Evolutionary conservation across 2,797 vertebrate species (phyloP).

Genomic region (Liasis olivaceus): DNA sequence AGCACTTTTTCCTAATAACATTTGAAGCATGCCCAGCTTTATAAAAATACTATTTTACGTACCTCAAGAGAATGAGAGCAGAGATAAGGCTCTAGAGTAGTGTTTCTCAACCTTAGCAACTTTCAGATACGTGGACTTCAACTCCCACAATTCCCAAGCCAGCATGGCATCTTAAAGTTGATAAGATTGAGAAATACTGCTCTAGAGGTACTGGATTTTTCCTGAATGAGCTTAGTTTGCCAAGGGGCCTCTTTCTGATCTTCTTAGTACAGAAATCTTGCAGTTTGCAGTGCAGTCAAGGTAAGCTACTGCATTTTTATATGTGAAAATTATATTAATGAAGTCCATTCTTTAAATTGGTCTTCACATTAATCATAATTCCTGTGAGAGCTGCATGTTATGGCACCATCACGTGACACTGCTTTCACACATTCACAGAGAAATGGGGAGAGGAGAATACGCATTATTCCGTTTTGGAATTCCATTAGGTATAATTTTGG

Average conservation of each 20-base stretch:
- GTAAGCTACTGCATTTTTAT: slow-evolving; percentile 43
- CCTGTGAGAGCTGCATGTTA: slow-evolving; percentile 16
- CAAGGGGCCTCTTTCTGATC: slow-evolving; percentile 10
- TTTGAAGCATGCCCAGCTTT: background rate
- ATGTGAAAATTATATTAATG: slow-evolving; percentile 38
- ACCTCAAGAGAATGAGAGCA: slow-evolving; percentile 57
- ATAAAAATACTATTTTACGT: slow-evolving; percentile 49
- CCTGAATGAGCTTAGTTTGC: slow-evolving; percentile 17
- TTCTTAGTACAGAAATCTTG: slow-evolving; percentile 28
- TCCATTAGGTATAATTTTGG: background rate
- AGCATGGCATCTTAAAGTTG: too few relatives aligned
- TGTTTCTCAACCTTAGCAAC: too few relatives aligned
- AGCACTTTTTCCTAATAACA: background rate
- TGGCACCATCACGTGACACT: background rate
- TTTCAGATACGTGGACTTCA: too few relatives aligned
- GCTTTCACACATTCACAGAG: background rate
- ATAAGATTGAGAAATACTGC: too few relatives aligned
- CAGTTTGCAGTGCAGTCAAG: background rate
- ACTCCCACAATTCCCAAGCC: too few relatives aligned
- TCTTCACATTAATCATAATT: slow-evolving; percentile 21
- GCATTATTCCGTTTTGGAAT: background rate
- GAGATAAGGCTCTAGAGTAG: background rate
- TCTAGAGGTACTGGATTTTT: slow-evolving; percentile 39
- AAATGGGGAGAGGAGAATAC: background rate
- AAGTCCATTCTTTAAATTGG: slow-evolving; percentile 13